phyloP scores from a whole-genome alignment of 2,888 invertebrate species.

The Dexiosoma caninum region DNA sequence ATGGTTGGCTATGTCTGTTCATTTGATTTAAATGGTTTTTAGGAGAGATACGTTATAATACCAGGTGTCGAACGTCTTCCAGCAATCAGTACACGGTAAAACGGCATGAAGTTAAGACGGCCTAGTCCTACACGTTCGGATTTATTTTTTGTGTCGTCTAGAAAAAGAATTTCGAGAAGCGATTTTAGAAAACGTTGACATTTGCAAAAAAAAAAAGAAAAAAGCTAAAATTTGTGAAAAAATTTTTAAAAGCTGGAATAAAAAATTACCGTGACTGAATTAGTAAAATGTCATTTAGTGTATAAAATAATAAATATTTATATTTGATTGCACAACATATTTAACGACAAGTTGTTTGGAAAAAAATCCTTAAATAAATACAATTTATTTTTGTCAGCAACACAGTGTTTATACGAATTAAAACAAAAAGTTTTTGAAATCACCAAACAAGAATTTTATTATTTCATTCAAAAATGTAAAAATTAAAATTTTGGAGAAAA shows the following conservation, averaged over 20 bases:
- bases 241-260: slow-evolving; percentile 4
- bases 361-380: background rate
- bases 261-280: slow-evolving; percentile 31
- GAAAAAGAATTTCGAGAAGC: slow-evolving; percentile 18
- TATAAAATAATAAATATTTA: slow-evolving; percentile 3
- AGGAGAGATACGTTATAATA: slow-evolving; percentile 72
- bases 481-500: background rate
- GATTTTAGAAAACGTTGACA: slow-evolving; percentile 30
- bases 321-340: background rate
- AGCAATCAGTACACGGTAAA: slow-evolving; percentile 76
- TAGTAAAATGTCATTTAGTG: background rate
- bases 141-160: slow-evolving; percentile 10
- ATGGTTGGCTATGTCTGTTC: slow-evolving; percentile 51
- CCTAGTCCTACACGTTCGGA: background rate
- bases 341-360: background rate
- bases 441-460: background rate
- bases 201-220: slow-evolving; percentile 1
- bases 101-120: slow-evolving; percentile 76
- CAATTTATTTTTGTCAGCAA: background rate
- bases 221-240: background rate
- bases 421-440: slow-evolving; percentile 5
- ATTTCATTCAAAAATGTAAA: background rate
- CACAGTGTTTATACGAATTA: slow-evolving; percentile 14
- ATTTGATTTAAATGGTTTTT: slow-evolving; percentile 38
- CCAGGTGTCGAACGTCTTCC: slow-evolving; percentile 74